Evolutionary conservation across 1,140 invertebrate species (phyloP), one percentile per base, ranked within the genome.

Genomic region (Chionoecetes opilio): DNA sequence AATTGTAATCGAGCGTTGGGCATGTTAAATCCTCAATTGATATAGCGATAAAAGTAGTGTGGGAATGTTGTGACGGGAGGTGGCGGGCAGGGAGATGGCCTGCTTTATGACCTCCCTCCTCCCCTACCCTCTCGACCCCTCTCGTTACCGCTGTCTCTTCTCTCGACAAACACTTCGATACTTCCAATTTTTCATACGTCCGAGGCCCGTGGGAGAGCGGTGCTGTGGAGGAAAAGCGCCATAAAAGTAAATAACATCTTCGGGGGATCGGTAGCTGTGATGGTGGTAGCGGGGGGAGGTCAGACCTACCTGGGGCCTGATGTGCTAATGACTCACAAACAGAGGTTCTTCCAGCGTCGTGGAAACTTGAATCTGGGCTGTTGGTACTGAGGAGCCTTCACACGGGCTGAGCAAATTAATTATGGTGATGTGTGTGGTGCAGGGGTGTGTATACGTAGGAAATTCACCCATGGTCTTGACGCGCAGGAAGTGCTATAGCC

Each of bases 241-340:
- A 90, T 90, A 90, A 90, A 91, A 46, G 41, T 26, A 35, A 91
- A 46, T 91, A 63, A 91, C 41, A 46, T 53, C 46, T 21, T 32
- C 17, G 31, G 53, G 35, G 53, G 37, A 37, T 11, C 32, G 29
- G 35, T 3, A 53, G 26, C 14, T 9, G 63, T 17, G 53, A 17
- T 21, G 75, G 53, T 5, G 53, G 37, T 11, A 34, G 46, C 34
- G 35, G 46, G 29, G 31, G 75, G 29, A 29, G 32, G 32, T 26
- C 21, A 21, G 37, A 92, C 29, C 86, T 84, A 82, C 82, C 82
- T 92, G 91, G 91, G n/a, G 46, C n/a, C n/a, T n/a, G n/a, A n/a
- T n/a, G 82, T 92, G 34, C 46, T 91, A 85, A 92, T 84, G 91
- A 92, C 75, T 38, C 21, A 31, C 75, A 84, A 84, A 46, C 75